A percentile compares a stretch with the other conserved stretches of the same genome.
These are phyloP conservation scores for Phataginus tetradactyla DNA, from an alignment of 2,797 vertebrate species.

Conservation along the genomic window DNA sequence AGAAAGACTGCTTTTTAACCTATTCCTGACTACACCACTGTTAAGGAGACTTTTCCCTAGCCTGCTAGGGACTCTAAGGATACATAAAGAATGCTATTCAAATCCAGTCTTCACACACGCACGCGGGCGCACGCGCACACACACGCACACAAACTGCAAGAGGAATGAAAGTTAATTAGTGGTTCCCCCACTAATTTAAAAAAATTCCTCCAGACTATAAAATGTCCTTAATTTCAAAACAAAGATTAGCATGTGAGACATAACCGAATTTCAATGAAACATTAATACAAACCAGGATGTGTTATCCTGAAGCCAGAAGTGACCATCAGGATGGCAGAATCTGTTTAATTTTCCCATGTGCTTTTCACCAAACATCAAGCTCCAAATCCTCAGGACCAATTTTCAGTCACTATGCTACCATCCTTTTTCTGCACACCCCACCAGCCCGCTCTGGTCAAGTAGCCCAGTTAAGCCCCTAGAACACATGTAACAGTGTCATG, in stretches of 20 bases:
- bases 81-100: conserved; percentile 66
- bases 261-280: conserved; percentile 29
- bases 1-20: conserved; percentile 67
- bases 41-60: conserved; percentile 14
- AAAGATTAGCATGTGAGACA: conserved; percentile 43
- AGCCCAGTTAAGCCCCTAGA: background rate
- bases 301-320: conserved; percentile 39
- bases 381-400: conserved; percentile 27
- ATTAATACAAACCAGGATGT: conserved; percentile 24
- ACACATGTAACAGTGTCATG: background rate
- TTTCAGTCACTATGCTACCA: background rate
- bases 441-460: background rate
- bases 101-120: background rate
- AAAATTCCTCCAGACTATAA: conserved; percentile 5
- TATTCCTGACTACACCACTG: conserved; percentile 50
- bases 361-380: background rate
- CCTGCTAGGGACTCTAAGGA: conserved; percentile 25
- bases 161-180: conserved; percentile 53
- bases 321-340: background rate
- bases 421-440: background rate
- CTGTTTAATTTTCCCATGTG: background rate
- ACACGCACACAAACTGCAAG: background rate
- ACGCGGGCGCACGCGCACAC: background rate
- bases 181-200: background rate
- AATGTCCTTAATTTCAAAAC: conserved; percentile 45